Evolutionary conservation across 2,113 vertebrate genomes (phyloP).

Genomic region (Sterrhoptilus dennistouni): DNA sequence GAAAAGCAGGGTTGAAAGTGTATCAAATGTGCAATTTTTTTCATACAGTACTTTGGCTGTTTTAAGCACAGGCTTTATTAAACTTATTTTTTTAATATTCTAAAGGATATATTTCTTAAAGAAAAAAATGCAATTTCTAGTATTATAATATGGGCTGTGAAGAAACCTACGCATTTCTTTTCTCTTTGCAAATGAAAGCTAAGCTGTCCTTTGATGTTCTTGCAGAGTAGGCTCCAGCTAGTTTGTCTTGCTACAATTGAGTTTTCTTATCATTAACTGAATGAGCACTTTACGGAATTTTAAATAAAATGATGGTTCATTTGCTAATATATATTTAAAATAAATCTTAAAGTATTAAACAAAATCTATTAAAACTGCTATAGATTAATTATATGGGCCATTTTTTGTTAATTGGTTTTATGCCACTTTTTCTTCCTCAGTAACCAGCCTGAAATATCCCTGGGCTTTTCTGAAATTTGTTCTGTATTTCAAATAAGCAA

Average conservation of each 20-base stretch:
- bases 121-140: constrained; percentile 58
- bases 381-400: constrained; percentile 40
- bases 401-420: constrained; percentile 65
- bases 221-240: constrained; percentile 11
- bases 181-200: constrained; percentile 56
- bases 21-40: constrained; percentile 58
- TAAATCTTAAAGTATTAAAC: constrained; percentile 30
- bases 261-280: constrained; percentile 15
- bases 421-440: constrained; percentile 42
- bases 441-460: constrained; percentile 34
- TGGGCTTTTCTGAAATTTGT: constrained; percentile 10
- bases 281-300: constrained; percentile 58
- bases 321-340: constrained; percentile 58
- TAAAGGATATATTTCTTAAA: constrained; percentile 69
- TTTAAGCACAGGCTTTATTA: constrained; percentile 69
- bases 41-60: constrained; percentile 65
- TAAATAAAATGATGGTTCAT: constrained; percentile 28
- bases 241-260: constrained; percentile 48
- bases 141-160: constrained; percentile 47
- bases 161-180: constrained; percentile 44
- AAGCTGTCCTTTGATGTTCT: constrained; percentile 47
- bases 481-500: constrained; percentile 38
- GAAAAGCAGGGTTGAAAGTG: constrained; percentile 62
- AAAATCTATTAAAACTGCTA: constrained; percentile 16
- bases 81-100: constrained; percentile 68